Evolutionary conservation across 2,797 vertebrate species (phyloP), one percentile per base, ranked within the genome.

Genomic region (Heliangelus exortis): DNA sequence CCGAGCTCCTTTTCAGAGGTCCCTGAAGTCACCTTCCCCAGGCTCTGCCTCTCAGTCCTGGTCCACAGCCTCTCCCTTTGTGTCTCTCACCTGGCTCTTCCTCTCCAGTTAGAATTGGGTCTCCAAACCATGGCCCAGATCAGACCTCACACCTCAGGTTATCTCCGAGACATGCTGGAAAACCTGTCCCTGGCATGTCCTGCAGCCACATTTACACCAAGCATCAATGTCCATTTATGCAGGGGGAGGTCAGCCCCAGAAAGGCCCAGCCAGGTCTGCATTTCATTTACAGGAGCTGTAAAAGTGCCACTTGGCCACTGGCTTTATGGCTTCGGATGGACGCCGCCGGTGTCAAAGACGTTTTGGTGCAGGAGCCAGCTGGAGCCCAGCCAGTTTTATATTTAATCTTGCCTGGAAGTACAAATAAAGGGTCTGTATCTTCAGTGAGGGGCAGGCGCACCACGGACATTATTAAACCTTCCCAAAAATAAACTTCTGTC

Each of bases 401-500:
- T 96, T 97, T 97, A 96, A 96, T 95, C 94, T 91, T 80, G 92
- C 94, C 95, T 76, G 71, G 61, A 92, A 96, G 96, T 51, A 95
- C 95, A 97, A 97, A 96, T 87, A 95, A 69, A 91, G 86, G 86
- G 58, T 73, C 81, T 91, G 69, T 97, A 87, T 97, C 89, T 96
- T 83, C 54, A 86, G 83, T 43, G 84, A 96, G 74, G 20, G 67
- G 90, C 59, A 87, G 94, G 85, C 76, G 3, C 87, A 80, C 87
- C 91, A 92, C 9, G 83, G 85, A 81, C 92, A 68, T 96, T 95
- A 96, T 93, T 96, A 96, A 77, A 75, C 83, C 76, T 95, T 95
- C 95, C 94, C 87, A 58, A 94, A 97, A 97, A 97, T 97, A 98
- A 96, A 96, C 79, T 25, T 61, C 85, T 79, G 79, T 91, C 58